Evolutionary conservation across 2,888 invertebrate species (phyloP), one percentile per base, ranked within the genome.

Genomic region (Conomelus anceps): DNA sequence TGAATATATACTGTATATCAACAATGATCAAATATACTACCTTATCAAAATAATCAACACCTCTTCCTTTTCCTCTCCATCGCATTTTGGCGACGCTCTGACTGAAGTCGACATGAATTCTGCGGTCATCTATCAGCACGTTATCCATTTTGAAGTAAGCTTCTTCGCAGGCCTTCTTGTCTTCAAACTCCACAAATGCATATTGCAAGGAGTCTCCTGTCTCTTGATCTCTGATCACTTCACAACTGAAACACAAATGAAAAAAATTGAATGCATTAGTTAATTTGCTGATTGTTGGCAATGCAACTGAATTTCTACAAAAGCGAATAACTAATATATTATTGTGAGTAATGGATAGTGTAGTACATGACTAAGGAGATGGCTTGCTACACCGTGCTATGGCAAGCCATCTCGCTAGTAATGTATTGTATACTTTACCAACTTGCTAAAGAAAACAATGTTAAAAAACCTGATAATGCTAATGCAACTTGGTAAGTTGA

Each of bases 101-200:
- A 91, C 99, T 99, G 94, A 99, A 99, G 94, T 99, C 99, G 0
- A 99, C 99, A 94, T 99, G 99, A 92, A 99, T 99, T 91, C 99
- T 95, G 24, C 99, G 95, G 93, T 99, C 99, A 94, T 99, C 99
- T 92, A 99, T 99, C 7, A 99, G 94, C 0, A 99, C 99, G 94
- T 99, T 99, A 93, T 99, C 99, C 99, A 99, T 99, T 94, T 99
- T 99, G 92, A 99, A 99, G 93, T 98, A 99, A 0, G 99, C 99
- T 92, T 97, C 97, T 94, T 99, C 99, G 94, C 99, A 99, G 0
- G 98, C 95, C 92, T 97, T 97, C 91, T 96, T 95, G 89, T 98
- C 96, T 90, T 97, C 97, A 94, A 99, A 99, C 93, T 99, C 99
- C 90, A 99, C 97, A 93, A 99, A 99, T 0, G 99, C 99, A 94